Conservation (phyloP, 1,140 invertebrate genomes). For the Chlorops oryzae region DNA sequence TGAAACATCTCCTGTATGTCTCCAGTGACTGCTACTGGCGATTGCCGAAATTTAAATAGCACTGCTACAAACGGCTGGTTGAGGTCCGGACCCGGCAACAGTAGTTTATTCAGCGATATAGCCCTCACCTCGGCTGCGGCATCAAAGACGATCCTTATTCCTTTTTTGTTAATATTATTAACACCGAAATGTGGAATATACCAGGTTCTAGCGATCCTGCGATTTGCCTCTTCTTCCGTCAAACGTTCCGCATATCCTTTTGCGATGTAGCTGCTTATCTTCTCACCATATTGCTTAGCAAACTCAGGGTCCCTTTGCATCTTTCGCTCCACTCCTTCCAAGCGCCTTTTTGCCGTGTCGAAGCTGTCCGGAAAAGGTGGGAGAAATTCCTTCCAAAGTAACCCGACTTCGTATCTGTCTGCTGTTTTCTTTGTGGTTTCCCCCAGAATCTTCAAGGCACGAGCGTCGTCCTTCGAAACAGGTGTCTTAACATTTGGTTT, state of each 20-base stretch:
- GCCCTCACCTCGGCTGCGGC: conserved; percentile 19
- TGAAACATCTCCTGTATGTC: conserved; percentile 14
- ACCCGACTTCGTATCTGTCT: conserved; percentile 20
- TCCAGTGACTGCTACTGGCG: conserved; percentile 1
- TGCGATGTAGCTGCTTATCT: conserved; percentile 17
- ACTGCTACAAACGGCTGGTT: conserved; percentile 5
- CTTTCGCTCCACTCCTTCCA: conserved; percentile 2
- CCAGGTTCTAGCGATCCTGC: conserved; percentile 10
- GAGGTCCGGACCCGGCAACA: conserved; percentile 6
- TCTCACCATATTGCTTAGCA: conserved; percentile 9
- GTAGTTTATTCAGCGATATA: neutral
- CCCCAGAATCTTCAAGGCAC: no score
- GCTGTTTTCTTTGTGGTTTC: neutral
- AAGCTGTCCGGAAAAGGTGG: conserved; percentile 16
- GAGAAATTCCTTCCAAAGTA: conserved; percentile 25
- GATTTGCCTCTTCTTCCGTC: neutral
- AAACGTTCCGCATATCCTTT: conserved; percentile 19
- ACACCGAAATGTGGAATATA: conserved; percentile 36
- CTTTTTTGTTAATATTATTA: conserved; percentile 24
- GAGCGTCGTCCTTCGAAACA: no score
- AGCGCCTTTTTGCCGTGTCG: no score
- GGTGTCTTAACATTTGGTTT: no score
- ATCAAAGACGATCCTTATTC: conserved; percentile 31
- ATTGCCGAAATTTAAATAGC: conserved; percentile 8
- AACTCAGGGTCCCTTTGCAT: conserved; percentile 14